A percentile compares a stretch with the other conserved stretches of the same genome.
phyloP scores from a whole-genome alignment of 30 jellyfish, hydroid and myxozoan species.

The Turritopsis rubra region DNA sequence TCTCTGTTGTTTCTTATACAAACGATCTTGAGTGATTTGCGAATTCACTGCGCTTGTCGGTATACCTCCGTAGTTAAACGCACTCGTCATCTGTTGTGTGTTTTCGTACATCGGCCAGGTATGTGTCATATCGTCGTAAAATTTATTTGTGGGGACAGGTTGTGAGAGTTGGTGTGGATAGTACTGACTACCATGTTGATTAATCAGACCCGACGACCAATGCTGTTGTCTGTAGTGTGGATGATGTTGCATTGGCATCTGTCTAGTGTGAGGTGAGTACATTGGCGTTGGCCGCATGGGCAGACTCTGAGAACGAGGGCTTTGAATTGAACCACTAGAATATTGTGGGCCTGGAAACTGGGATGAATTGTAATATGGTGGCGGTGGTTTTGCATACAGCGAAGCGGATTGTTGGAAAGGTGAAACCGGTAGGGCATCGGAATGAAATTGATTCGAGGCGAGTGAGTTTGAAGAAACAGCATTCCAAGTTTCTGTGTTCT shows the following conservation, averaged over 20 bases:
- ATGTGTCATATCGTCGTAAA: neutral
- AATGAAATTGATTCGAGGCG: neutral
- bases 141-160: neutral
- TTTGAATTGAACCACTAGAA: neutral
- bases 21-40: conserved; percentile 7
- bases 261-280: conserved; percentile 1
- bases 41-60: neutral
- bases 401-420: neutral
- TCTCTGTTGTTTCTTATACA: conserved; percentile 15
- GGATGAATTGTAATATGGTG: neutral
- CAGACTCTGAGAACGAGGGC: neutral
- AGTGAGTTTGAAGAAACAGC: neutral
- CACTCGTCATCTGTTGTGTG: neutral
- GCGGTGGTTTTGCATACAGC: neutral
- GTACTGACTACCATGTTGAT: neutral
- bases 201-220: neutral
- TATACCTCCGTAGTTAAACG: neutral
- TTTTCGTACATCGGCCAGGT: conserved; percentile 1
- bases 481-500: neutral
- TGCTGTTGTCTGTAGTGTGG: neutral
- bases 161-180: too few relatives aligned
- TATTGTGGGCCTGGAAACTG: neutral
- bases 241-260: neutral
- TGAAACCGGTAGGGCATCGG: neutral
- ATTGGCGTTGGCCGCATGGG: conserved; percentile 17